Evolutionary conservation across 92 coral and sea anemone species (phyloP).

Genomic region (Virgularia gustaviana): DNA sequence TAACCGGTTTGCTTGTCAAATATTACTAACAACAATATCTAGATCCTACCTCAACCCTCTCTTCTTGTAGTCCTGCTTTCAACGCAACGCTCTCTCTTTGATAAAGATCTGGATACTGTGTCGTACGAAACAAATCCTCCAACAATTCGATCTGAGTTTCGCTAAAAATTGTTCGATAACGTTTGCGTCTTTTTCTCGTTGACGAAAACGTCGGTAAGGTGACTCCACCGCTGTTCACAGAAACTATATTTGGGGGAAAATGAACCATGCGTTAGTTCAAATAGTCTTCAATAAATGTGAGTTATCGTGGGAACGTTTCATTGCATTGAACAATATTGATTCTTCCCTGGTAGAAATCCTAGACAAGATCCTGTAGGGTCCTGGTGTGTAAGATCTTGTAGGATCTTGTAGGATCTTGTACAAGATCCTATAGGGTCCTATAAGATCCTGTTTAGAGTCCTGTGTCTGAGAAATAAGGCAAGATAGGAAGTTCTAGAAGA

Average conservation of each 20-base stretch:
- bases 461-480: no score
- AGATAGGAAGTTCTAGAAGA: no score
- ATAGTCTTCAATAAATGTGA: background rate
- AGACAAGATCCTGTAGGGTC: no score
- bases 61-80: conserved; percentile 34
- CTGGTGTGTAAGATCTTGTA: no score
- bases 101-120: conserved; percentile 31
- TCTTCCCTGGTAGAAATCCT: no score
- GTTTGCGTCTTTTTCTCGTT: conserved; percentile 32
- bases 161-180: conserved; percentile 33
- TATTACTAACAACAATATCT: background rate
- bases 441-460: no score
- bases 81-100: conserved; percentile 28
- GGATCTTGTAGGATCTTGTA: no score
- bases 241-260: background rate
- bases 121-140: conserved; percentile 14
- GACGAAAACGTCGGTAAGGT: background rate
- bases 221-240: background rate
- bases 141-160: conserved; percentile 26
- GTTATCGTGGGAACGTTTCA: no score
- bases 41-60: conserved; percentile 25
- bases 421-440: no score
- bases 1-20: no score
- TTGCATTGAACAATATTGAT: no score
- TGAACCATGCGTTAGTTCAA: background rate